A percentile compares a stretch with the other conserved stretches of the same genome.
phyloP scores from a whole-genome alignment of 1,140 invertebrate genomes.

The Temnothorax nylanderi region DNA sequence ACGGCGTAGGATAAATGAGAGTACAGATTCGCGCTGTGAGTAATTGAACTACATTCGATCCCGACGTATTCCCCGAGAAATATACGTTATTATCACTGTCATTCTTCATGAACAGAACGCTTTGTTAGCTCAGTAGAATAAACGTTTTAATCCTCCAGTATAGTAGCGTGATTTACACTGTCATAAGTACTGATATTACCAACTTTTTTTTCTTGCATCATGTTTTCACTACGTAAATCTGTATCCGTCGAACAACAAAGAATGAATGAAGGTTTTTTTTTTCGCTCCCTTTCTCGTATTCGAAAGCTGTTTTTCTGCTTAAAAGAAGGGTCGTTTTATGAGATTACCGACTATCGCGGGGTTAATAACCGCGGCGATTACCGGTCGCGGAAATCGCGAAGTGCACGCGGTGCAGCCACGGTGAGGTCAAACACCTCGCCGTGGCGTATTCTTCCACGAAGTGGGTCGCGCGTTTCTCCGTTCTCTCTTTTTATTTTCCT shows the following conservation, averaged over 20 bases:
- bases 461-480: conserved; percentile 32
- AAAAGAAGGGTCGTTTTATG: background rate
- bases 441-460: conserved; percentile 31
- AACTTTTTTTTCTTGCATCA: background rate
- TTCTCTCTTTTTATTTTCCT: background rate
- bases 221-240: background rate
- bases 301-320: background rate
- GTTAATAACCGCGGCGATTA: conserved; percentile 53
- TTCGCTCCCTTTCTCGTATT: too few relatives aligned
- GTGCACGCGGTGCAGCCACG: conserved; percentile 30
- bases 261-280: background rate
- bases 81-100: conserved; percentile 26
- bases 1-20: conserved; percentile 7
- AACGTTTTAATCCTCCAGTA: background rate
- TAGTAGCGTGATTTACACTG: background rate
- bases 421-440: conserved; percentile 31
- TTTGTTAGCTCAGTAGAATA: conserved; percentile 1
- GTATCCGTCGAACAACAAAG: background rate
- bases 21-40: background rate
- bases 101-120: background rate
- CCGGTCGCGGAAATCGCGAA: conserved; percentile 41
- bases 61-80: background rate
- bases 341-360: conserved; percentile 7
- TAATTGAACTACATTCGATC: conserved; percentile 34
- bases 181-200: background rate